Evolutionary conservation across 2,113 vertebrate species (phyloP), one percentile per base, ranked within the genome.

Genomic region (Lucifuga dentata): DNA sequence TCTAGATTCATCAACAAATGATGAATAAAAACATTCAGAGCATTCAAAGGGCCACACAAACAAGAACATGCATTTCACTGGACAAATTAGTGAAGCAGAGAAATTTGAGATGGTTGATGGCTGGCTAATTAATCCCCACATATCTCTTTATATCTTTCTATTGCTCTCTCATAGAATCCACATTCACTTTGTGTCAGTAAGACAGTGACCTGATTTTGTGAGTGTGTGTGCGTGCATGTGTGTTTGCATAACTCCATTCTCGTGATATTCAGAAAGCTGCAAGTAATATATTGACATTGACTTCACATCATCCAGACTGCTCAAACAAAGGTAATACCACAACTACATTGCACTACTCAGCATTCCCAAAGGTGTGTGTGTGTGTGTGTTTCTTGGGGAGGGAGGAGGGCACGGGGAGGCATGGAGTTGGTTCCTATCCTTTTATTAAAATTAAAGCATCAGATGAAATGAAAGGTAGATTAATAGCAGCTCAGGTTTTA

Each of bases 401-500:
- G n/a, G n/a, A n/a, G n/a, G 5, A 12, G 10, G 38, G 8, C 6
- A 33, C 13, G 8, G 50, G 48, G 17, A 70, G 44, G 33, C 69
- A 73, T 56, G 40, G 51, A 61, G 69, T 21, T 68, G 23, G 56
- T 35, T 45, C 19, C 20, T 11, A 35, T 35, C 46, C 50, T 51
- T 46, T 65, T 78, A 51, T 45, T 73, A 21, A 80, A 68, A 78
- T 79, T 61, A 75, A 76, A 78, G 50, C 50, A 58, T 46, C 23
- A 23, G 36, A 46, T 78, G 38, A 73, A 60, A 58, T 58, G 41
- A 68, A n/a, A 36, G 50, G 24, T 53, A 26, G 51, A 81, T 76
- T 76, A 60, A 77, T 58, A 60, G 33, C 55, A 44, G 48, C 63
- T 73, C 23, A 58, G 20, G 43, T 57, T 32, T 57, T 26, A 70